Base-by-base conservation (phyloP, 2,113 vertebrate genomes). In the Sylvia atricapilla region DNA sequence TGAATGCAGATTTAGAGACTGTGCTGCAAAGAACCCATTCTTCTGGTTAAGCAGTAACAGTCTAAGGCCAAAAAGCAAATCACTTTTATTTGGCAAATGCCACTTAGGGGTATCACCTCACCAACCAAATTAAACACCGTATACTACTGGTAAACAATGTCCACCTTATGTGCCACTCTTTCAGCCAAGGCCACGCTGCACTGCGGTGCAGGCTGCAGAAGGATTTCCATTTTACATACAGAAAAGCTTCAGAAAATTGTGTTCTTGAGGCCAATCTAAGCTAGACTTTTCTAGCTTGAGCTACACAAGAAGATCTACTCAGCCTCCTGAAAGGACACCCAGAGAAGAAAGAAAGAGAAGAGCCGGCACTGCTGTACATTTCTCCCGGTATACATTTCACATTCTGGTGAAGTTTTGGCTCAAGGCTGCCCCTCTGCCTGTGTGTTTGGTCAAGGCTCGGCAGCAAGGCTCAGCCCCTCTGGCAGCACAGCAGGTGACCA, bases 281-380 rank as follows among this genome's bases (percentile, higher is more conserved):
- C 31, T 84, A 56, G 56, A 28, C 5, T 10, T 56, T 33, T 47
- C 41, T 60, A 37, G 15, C 28, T 56, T 80, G 27, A 73, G 25
- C 50, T 86, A 20, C 11, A 35, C 43, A 62, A 76, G 20, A 30
- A 66, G 35, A 87, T 10, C 37, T 37, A 37, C 56, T 50, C 46
- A 86, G 30, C 8, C 1, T 7, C 20, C 24, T 68, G 41, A 31
- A 15, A 66, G 0, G 0, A 21, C 7, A 35, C 30, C 8, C 6
- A 5, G n/a, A 28, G 56, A 91, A 63, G 7, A 49, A 52, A 56
- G 27, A 15, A 33, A 56, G 27, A 49, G 19, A 69, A 67, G 47
- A 75, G 25, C 33, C 72, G 44, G 17, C 37, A 52, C 24, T 16
- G 17, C 28, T 66, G 49, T 23, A 22, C 5, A 9, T 76, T 59